phyloP scores from a whole-genome alignment of 2,113 vertebrate genomes.

The Seriola aureovittata region DNA sequence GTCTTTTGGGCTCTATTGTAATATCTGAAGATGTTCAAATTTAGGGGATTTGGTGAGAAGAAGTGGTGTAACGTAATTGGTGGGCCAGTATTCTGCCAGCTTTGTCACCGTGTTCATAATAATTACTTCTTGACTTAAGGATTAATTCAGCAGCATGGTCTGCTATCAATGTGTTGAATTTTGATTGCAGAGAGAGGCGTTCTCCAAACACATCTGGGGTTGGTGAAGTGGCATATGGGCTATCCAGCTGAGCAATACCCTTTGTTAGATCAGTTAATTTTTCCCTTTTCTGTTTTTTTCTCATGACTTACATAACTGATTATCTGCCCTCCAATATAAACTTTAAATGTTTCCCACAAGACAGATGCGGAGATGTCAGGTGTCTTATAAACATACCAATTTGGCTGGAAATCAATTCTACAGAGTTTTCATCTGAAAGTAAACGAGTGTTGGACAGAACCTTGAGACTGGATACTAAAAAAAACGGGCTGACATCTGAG shows the following conservation, averaged over 20 bases:
- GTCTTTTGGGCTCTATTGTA: neutral
- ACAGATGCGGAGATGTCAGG: neutral
- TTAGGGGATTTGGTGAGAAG: neutral
- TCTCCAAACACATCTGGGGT: neutral
- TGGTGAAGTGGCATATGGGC: neutral
- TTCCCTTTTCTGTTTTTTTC: neutral
- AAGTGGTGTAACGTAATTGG: neutral
- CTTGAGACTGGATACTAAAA: too few relatives aligned
- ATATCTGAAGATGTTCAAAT: neutral
- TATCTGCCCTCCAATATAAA: neutral
- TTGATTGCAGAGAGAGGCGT: neutral
- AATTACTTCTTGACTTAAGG: slow-evolving; percentile 1
- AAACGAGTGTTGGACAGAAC: too few relatives aligned
- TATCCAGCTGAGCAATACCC: neutral
- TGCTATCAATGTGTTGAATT: neutral
- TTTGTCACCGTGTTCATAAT: neutral
- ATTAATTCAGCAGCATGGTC: slow-evolving; percentile 2
- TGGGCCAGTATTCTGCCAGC: neutral
- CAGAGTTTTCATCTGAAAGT: too few relatives aligned
- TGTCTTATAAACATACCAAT: neutral
- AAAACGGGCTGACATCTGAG: too few relatives aligned
- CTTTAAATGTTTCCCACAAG: neutral
- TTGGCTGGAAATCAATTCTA: too few relatives aligned
- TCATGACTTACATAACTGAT: neutral
- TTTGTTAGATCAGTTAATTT: neutral